Percentiles rank a stretch among this genome's conserved stretches.
Evolutionary conservation across 2,797 vertebrate genomes (phyloP).

Genomic region (Ciconia nigra): DNA sequence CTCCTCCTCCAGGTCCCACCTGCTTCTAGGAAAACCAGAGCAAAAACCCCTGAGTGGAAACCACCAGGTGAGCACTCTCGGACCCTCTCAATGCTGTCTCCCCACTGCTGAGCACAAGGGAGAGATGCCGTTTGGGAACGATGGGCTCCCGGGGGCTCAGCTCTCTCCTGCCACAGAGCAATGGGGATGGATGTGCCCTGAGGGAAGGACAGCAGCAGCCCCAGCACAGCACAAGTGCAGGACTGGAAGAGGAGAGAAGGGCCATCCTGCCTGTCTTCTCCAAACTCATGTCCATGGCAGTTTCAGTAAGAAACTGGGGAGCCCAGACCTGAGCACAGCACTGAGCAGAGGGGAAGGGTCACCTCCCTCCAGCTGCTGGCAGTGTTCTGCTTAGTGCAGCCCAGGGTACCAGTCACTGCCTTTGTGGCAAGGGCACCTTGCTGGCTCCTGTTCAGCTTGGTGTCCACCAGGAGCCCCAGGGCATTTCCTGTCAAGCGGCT

Average conservation of each 20-base stretch:
- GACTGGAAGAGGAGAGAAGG: not conserved
- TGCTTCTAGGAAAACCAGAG: not conserved
- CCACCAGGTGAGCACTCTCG: rapidly evolving
- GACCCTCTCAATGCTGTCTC: not conserved
- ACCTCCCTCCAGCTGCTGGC: too few species aligned
- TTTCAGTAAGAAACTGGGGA: not conserved
- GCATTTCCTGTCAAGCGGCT: not conserved
- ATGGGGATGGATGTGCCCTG: not conserved
- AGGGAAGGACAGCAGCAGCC: not conserved
- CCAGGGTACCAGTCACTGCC: not conserved
- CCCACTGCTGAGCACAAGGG: not conserved
- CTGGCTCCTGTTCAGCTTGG: not conserved
- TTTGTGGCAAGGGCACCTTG: not conserved
- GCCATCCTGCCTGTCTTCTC: not conserved
- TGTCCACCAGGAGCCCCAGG: not conserved
- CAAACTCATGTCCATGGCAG: not conserved
- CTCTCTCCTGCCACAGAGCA: too few species aligned
- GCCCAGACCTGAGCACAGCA: not conserved
- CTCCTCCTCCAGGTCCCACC: rapidly evolving
- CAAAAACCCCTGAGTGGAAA: not conserved
- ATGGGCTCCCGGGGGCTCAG: not conserved
- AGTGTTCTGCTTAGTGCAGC: too few species aligned
- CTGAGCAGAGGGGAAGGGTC: too few species aligned
- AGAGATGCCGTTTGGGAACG: not conserved
- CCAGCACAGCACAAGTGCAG: too few species aligned